Evolutionary conservation across 2,888 invertebrate species (phyloP), one percentile per base, ranked within the genome.

Genomic region (Strigamia crassipes): DNA sequence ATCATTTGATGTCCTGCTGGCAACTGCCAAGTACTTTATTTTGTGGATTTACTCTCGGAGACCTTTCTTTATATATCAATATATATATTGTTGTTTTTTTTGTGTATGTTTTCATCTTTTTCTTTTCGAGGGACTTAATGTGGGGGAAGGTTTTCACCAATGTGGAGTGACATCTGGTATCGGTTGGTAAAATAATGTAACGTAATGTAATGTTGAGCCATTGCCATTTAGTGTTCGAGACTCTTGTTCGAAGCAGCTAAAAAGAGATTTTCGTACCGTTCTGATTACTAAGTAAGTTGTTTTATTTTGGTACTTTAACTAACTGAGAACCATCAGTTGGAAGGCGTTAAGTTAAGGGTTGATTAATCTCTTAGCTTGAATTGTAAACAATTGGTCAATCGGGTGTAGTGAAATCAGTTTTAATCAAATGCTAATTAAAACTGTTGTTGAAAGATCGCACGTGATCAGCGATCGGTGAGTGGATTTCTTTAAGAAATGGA

Each of bases 1-100:
- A 56, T 56, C 56, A 56, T 56, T 56, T 56, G n/a, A 56, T 56
- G 56, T 56, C 56, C 56, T 56, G 56, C 56, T 56, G 56, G 56
- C 56, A 56, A 56, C 56, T 56, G 56, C 56, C 56, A 56, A 56
- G 56, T 56, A 56, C 56, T 56, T 56, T 56, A 56, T 56, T 56
- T 56, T 56, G n/a, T 56, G 18, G 56, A 56, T 56, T 56, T 18
- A 56, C 56, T 21, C 56, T 56, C 18, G 9, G 56, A 56, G 18
- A 56, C 56, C 18, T 18, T 56, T 56, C 56, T 56, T 56, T 56
- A 56, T 56, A 56, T 56, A 38, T 38, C 38, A 10, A 56, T 56
- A n/a, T 56, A 56, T 51, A 15, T 51, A 15, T n/a, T n/a, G n/a
- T n/a, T 46, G 1, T 46, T 46, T 4, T 46, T 46, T 46, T 46